Conservation (phyloP, 2,888 invertebrate genomes). For the Drosophila greeni region DNA sequence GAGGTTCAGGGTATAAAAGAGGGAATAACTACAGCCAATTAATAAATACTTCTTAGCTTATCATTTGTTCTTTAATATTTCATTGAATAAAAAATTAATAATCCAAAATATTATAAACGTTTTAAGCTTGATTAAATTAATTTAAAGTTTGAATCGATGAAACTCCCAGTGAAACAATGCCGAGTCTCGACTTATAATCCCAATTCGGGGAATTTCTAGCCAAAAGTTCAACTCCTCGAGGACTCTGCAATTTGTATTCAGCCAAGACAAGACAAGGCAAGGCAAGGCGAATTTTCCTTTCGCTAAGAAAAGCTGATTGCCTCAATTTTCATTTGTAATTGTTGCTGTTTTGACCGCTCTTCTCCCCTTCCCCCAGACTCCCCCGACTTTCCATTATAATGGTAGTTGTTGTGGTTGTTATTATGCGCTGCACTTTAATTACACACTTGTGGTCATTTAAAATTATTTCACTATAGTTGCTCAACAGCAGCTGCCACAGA, state of each 20-base stretch:
- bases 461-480: conserved; percentile 66
- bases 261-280: conserved; percentile 6
- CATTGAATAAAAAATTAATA: not conserved
- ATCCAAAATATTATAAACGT: not conserved
- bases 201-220: conserved; percentile 22
- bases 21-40: too few species aligned
- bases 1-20: not conserved
- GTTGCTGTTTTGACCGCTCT: conserved; percentile 12
- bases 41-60: not conserved
- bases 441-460: conserved; percentile 73
- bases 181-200: conserved; percentile 8
- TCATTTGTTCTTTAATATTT: not conserved
- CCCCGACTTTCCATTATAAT: conserved; percentile 15
- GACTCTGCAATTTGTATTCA: conserved; percentile 20
- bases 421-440: conserved; percentile 69
- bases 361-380: not conserved
- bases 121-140: conserved; percentile 26
- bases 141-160: conserved; percentile 19
- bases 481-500: conserved; percentile 58
- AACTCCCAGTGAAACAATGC: conserved; percentile 15
- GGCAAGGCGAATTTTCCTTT: conserved; percentile 26
- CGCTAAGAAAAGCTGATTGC: conserved; percentile 55
- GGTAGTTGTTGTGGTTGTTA: conserved; percentile 51
- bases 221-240: conserved; percentile 37
- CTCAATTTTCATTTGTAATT: conserved; percentile 46